phyloP scores from a whole-genome alignment of 2,797 vertebrate genomes.

The Acanthurus lineatus region DNA sequence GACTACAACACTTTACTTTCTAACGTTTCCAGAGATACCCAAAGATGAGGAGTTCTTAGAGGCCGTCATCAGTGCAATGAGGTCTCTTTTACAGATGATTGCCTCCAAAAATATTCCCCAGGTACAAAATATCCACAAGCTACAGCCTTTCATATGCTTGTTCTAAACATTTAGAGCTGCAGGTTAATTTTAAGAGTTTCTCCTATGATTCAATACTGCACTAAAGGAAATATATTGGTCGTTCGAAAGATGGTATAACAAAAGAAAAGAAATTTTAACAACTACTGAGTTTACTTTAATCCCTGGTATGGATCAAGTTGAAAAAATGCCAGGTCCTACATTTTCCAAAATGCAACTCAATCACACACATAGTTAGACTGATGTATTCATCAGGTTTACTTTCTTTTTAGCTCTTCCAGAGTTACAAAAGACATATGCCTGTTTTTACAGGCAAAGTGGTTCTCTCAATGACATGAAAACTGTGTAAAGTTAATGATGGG shows the following conservation, averaged over 20 bases:
- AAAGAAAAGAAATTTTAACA: not conserved
- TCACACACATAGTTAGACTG: not conserved
- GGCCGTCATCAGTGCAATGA: conserved; percentile 93
- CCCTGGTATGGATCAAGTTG: no score
- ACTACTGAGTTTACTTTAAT: not conserved
- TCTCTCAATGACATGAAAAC: no score
- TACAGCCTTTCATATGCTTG: not conserved
- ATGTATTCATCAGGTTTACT: no score
- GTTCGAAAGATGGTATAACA: not conserved
- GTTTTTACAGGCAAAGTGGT: no score
- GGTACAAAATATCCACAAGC: conserved; percentile 80
- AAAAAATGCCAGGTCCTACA: not conserved
- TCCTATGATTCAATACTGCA: not conserved
- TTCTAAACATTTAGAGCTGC: not conserved
- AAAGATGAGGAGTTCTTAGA: conserved; percentile 94
- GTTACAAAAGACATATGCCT: no score
- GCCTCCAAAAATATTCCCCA: conserved; percentile 93
- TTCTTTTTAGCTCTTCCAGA: no score
- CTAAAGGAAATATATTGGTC: no score
- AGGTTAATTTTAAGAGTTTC: not conserved
- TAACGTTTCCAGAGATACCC: conserved; percentile 85
- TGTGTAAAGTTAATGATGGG: no score
- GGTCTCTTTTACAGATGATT: conserved; percentile 94
- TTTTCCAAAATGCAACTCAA: not conserved
- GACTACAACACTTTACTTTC: not conserved